A percentile compares a stretch with the other conserved stretches of the same genome.
phyloP scores from a whole-genome alignment of 1,140 invertebrate genomes.

The Aricia agestis region DNA sequence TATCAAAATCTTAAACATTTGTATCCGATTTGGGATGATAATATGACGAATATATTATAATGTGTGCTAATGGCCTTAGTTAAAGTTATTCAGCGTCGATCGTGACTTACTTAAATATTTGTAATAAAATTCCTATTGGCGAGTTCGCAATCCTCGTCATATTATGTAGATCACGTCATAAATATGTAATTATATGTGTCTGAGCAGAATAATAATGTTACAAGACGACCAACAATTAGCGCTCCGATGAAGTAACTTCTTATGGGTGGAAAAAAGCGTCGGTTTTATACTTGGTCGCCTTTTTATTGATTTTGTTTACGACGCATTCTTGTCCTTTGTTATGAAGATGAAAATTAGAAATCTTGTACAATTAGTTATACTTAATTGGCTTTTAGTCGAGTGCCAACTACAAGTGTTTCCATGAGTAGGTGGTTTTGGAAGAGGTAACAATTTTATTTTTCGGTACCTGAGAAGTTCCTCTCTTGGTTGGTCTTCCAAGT shows the following conservation, averaged over 20 bases:
- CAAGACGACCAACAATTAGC: not conserved
- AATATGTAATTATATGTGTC: constrained; percentile 8
- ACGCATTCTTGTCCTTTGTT: too few species aligned
- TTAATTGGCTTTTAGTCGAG: too few species aligned
- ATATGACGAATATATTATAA: too few species aligned
- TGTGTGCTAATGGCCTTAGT: not conserved
- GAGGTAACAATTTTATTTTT: too few species aligned
- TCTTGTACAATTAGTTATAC: too few species aligned
- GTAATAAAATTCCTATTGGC: constrained; percentile 10
- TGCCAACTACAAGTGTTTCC: too few species aligned
- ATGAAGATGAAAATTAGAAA: too few species aligned
- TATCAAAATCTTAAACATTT: too few species aligned
- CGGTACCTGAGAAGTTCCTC: too few species aligned
- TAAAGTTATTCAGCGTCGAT: constrained; percentile 8
- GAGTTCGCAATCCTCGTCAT: not conserved
- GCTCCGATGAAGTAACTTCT: not conserved
- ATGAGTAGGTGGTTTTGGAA: too few species aligned
- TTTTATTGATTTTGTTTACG: not conserved
- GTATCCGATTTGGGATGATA: too few species aligned
- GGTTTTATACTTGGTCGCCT: not conserved
- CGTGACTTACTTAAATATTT: constrained; percentile 16
- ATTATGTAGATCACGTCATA: constrained; percentile 8
- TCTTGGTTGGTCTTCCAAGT: too few species aligned
- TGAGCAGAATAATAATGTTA: not conserved
- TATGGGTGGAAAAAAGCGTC: not conserved